Percentiles rank a stretch among this genome's conserved stretches.
phyloP scores from a whole-genome alignment of 1,140 invertebrate species.

The Drosophila suzukii region DNA sequence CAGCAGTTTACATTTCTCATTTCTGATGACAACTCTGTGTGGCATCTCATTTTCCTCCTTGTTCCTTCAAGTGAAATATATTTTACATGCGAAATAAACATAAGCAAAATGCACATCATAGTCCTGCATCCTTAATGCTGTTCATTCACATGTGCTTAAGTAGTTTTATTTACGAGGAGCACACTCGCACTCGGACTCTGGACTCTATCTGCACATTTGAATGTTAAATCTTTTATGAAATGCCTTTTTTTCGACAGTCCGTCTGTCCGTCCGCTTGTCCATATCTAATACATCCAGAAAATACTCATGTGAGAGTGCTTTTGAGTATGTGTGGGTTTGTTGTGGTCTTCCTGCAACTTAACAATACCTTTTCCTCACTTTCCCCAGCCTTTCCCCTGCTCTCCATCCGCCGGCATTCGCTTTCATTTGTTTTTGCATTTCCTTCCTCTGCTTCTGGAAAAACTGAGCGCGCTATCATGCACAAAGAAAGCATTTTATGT shows the following conservation, averaged over 20 bases:
- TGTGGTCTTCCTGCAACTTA: constrained; percentile 71
- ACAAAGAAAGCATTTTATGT: constrained; percentile 78
- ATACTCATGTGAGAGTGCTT: constrained; percentile 43
- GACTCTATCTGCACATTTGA: constrained; percentile 71
- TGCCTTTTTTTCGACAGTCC: constrained; percentile 44
- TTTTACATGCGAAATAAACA: constrained; percentile 63
- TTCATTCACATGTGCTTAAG: constrained; percentile 78
- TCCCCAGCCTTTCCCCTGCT: constrained; percentile 11
- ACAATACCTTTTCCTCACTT: constrained; percentile 61
- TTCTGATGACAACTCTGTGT: constrained; percentile 53
- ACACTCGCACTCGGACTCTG: constrained; percentile 13
- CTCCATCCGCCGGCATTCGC: constrained; percentile 38
- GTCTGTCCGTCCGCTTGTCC: constrained; percentile 23
- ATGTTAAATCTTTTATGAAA: constrained; percentile 83
- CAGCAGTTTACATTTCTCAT: constrained; percentile 38
- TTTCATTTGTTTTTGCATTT: constrained; percentile 71
- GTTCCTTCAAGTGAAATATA: constrained; percentile 35
- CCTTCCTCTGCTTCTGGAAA: constrained; percentile 34
- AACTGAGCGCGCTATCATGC: constrained; percentile 51
- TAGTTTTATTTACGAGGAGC: constrained; percentile 75
- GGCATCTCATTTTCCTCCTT: constrained; percentile 3
- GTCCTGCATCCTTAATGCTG: constrained; percentile 49
- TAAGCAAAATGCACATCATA: constrained; percentile 58
- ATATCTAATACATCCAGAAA: constrained; percentile 63
- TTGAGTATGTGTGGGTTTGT: constrained; percentile 26